Evolutionary conservation across 2,888 invertebrate genomes (phyloP), one percentile per base, ranked within the genome.

Genomic region (Pantelozetes paolii): DNA sequence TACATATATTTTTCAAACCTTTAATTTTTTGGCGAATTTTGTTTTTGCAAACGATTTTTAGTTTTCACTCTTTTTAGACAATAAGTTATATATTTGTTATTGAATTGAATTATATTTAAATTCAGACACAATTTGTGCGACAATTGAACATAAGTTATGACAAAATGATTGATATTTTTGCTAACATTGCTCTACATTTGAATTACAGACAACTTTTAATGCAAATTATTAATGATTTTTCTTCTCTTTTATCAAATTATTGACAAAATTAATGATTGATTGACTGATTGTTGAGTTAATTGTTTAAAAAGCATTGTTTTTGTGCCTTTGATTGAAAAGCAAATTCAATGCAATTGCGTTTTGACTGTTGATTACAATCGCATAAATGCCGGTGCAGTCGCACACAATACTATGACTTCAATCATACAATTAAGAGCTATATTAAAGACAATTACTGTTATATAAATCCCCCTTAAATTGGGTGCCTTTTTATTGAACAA

Each of bases 401-500:
- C 62, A 32, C 20, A 32, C 30, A 45, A 23, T 62, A n/a, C 1
- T 32, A 32, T 62, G 62, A 20, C 30, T 36, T 62, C 2, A 32
- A 32, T 62, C 62, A 30, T 62, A 32, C 5, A 62, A 32, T 20
- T 26, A 5, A 45, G 32, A 62, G 62, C 32, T 62, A 3, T 28
- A 28, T n/a, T 40, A 40, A 40, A 6, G 20, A 48, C n/a, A 48
- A n/a, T 20, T 20, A 48, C 20, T 18, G 20, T 3, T 45, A n/a
- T 36, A 11, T 36, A 36, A 8, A 8, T 36, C 36, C 11, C 20
- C 32, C 62, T 32, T 32, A 36, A 62, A 62, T 62, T 20, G 62
- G 62, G 62, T 62, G 62, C 62, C 62, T 62, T 62, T 62, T 20
- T 32, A 62, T 62, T 32, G 18, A 62, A 30, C 36, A 36, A 36